phyloP scores from a whole-genome alignment of 2,113 vertebrate genomes.

The Glaucomys volans region DNA sequence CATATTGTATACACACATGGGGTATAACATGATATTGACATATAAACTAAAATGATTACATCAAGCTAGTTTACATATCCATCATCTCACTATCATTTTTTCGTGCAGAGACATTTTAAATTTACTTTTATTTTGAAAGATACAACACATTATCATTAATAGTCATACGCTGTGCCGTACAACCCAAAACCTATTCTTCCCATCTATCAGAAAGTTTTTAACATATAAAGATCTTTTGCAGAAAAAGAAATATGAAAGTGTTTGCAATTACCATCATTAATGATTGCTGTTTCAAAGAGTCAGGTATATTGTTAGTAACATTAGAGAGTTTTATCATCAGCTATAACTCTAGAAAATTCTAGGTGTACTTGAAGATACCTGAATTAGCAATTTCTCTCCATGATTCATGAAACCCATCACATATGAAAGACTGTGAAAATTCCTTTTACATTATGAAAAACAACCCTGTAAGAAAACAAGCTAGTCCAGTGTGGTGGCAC shows the following conservation, averaged over 20 bases:
- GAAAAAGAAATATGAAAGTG: background rate
- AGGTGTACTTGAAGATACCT: background rate
- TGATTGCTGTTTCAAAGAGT: background rate
- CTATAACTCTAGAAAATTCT: background rate
- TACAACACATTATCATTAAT: background rate
- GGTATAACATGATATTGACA: background rate
- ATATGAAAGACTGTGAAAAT: background rate
- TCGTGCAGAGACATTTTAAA: background rate
- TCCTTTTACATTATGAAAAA: background rate
- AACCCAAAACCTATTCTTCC: background rate
- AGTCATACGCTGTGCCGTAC: background rate
- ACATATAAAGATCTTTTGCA: background rate
- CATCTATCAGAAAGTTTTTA: background rate
- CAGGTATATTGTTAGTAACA: background rate
- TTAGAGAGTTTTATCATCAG: background rate
- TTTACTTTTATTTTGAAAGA: background rate
- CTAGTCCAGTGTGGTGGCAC: no score
- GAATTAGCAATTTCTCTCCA: background rate
- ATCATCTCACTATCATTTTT: background rate
- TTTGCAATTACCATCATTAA: background rate
- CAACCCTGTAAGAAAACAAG: background rate
- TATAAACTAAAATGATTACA: background rate
- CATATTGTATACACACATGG: background rate
- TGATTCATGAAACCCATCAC: background rate
- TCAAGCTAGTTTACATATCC: background rate